Base-by-base conservation (phyloP, 1,140 invertebrate species). In the Dreissena rostriformis region DNA sequence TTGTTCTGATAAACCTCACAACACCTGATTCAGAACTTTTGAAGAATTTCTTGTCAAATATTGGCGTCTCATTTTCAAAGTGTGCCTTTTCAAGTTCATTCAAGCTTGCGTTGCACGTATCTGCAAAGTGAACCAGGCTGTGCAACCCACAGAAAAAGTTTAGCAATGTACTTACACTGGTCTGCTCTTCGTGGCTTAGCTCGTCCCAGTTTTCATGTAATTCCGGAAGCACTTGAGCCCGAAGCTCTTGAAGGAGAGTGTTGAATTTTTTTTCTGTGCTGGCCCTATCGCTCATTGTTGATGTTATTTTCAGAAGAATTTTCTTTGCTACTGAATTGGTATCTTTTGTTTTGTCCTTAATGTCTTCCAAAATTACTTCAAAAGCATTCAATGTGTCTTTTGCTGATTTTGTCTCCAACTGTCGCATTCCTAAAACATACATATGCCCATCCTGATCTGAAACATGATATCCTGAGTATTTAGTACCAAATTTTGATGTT, bases 271-370 rank as follows among this genome's bases (percentile, higher is more conserved):
- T 66, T 51, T 86, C 73, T 65, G 86, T 86, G 26, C 75, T 70
- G n/a, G 82, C 86, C 28, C 67, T 55, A 57, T 86, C 71, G 19
- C 84, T 86, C 82, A 86, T 85, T 24, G 82, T 86, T 22, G 78
- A 49, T 28, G 68, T 14, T 19, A 86, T 84, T 24, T 84, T 84
- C 14, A 8, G 26, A 7, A 80, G 26, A n/a, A 85, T 79, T 5
- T 61, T 51, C 57, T 86, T 72, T 17, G 72, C 82, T 61, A 75
- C 65, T 6, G 22, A 66, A 24, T 63, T 52, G 51, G 85, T 24
- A n/a, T 66, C 68, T 68, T 49, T 12, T 10, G 29, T 57, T 39
- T 39, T 70, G 10, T 79, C 76, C 39, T 77, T 22, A 26, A 86
- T 78, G 57, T 86, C 82, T 12, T 5, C 19, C 22, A 86, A 29